Evolutionary conservation across 2,888 invertebrate genomes (phyloP).

Genomic region (Deilephila elpenor): DNA sequence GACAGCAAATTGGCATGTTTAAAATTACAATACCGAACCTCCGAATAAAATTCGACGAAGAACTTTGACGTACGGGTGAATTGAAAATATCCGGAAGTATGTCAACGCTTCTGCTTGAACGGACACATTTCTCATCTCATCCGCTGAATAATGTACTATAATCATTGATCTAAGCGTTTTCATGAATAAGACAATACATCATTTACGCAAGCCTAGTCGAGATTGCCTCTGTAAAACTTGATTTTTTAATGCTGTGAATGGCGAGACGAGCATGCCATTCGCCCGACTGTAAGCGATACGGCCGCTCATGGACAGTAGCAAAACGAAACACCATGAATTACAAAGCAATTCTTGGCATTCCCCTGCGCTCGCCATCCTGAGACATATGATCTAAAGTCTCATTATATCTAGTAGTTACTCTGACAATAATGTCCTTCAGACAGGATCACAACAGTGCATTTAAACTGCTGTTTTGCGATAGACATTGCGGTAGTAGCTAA

Average conservation of each 20-base stretch:
- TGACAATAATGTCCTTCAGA: no score
- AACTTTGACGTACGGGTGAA: conserved; percentile 1
- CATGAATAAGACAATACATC: conserved; percentile 26
- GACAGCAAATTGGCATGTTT: neutral
- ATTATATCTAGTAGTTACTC: no score
- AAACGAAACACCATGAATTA: no score
- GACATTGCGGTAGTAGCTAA: no score
- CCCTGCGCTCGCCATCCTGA: no score
- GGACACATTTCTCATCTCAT: conserved; percentile 1
- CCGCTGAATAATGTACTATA: neutral
- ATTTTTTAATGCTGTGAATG: neutral
- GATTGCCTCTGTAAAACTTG: neutral
- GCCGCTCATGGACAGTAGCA: no score
- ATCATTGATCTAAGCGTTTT: conserved; percentile 16
- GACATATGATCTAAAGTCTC: no score
- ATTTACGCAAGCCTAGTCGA: neutral
- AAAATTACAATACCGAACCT: neutral
- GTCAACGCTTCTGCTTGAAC: neutral
- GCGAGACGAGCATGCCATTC: no score
- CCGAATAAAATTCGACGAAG: neutral
- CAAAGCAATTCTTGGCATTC: no score
- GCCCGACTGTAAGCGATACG: no score
- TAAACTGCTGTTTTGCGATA: no score
- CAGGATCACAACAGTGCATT: no score
- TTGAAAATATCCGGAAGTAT: conserved; percentile 5